Conservation (phyloP, 1,140 invertebrate species). For the Drosophila nebulosa region DNA sequence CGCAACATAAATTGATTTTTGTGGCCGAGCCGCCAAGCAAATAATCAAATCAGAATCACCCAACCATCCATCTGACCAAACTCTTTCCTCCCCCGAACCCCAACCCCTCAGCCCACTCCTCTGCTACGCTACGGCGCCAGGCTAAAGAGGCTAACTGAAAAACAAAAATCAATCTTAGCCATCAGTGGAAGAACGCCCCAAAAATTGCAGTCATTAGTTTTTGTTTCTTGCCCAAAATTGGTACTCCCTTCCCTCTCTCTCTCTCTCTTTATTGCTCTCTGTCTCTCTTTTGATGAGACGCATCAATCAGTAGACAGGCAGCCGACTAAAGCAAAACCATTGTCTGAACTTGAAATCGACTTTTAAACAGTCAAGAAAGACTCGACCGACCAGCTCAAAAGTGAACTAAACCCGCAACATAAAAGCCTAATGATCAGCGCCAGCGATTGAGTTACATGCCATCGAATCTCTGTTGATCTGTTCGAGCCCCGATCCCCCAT, state of each 20-base stretch:
- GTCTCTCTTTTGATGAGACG: conserved; percentile 49
- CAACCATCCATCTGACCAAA: conserved; percentile 23
- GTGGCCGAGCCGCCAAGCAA: conserved; percentile 55
- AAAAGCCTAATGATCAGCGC: conserved; percentile 75
- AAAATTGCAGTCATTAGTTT: conserved; percentile 77
- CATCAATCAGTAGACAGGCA: conserved; percentile 59
- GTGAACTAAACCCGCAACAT: conserved; percentile 48
- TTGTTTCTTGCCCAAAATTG: conserved; percentile 9
- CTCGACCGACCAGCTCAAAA: conserved; percentile 1
- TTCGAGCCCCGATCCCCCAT: background rate
- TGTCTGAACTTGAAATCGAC: conserved; percentile 74
- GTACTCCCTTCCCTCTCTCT: conserved; percentile 2
- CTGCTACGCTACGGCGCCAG: conserved; percentile 18
- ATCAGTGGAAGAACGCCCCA: conserved; percentile 47
- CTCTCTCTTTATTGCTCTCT: background rate
- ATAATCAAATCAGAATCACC: conserved; percentile 62
- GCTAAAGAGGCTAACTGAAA: conserved; percentile 25
- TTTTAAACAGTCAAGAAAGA: conserved; percentile 57
- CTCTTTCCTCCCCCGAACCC: background rate
- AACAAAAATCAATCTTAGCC: conserved; percentile 62
- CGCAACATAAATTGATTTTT: conserved; percentile 65
- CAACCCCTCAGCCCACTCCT: background rate
- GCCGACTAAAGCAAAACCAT: conserved; percentile 28
- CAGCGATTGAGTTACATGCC: conserved; percentile 74
- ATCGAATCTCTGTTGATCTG: conserved; percentile 63